Base-by-base conservation (phyloP, 2,797 vertebrate genomes). In the Coccyzus lansbergi region DNA sequence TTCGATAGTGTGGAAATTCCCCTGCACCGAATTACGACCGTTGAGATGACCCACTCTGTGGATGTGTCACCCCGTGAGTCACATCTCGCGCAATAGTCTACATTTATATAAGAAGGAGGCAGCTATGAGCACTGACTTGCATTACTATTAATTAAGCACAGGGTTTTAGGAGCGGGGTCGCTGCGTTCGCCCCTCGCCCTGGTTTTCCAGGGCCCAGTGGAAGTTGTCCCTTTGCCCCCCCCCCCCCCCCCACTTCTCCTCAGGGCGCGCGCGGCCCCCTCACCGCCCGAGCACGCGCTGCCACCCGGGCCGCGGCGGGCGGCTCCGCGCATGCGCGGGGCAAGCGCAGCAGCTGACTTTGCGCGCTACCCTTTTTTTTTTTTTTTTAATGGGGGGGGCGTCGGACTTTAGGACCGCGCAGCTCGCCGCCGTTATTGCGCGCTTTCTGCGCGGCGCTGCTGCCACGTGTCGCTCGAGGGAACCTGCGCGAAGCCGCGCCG, bases 31-130 rank as follows among this genome's bases (percentile, higher is more conserved):
- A 85, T 71, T 91, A 93, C 60, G 90, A 65, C 74, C 22, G 64
- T n/a, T 53, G 72, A 88, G 75, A 87, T 89, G 83, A 96, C 80
- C 83, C 86, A 53, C 58, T 93, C 34, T 53, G 60, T 38, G 60
- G 68, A 93, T 93, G 90, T 94, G 81, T 95, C 94, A 96, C 87
- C 64, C 49, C 49, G 5, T 92, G 94, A 94, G 60, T 96, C 92
- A 94, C 12, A 28, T 38, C 83, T 93, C 93, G 56, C 60, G 49
- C 70, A 93, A 93, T 76, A 79, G 65, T 12, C 85, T 14, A 67
- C 24, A 56, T 15, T 25, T 5, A 29, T 12, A 19, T 28, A 10
- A 12, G n/a, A 19, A 49, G 42, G 40, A 26, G 24, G 8, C 17
- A 64, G 46, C 69, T 48, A 68, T 65, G 74, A 74, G 86, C 70